These are phyloP conservation scores for Thereva unica DNA, from an alignment of 2,888 invertebrate species.

Conservation along the genomic window DNA sequence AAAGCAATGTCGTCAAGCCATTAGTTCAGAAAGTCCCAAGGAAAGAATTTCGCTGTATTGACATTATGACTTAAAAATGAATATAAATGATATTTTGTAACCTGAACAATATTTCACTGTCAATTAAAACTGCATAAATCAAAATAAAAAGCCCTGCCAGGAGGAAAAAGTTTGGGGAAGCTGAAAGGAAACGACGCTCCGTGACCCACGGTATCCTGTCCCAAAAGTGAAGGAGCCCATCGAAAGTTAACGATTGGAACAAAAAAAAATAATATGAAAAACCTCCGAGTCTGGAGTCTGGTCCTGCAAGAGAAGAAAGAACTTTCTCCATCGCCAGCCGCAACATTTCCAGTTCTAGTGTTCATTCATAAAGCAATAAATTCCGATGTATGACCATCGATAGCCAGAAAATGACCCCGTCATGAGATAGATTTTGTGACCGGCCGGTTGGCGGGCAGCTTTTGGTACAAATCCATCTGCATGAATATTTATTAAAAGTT, in stretches of 20 bases:
- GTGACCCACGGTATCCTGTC: background rate
- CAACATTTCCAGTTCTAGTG: too few relatives aligned
- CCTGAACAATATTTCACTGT: slow-evolving; percentile 43
- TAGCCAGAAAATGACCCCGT: slow-evolving; percentile 26
- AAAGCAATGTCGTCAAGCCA: slow-evolving; percentile 3
- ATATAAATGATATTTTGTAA: slow-evolving; percentile 42
- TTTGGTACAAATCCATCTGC: background rate
- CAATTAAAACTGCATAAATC: slow-evolving; percentile 43
- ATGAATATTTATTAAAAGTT: slow-evolving; percentile 32
- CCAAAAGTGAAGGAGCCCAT: too few relatives aligned
- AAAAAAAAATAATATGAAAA: too few relatives aligned
- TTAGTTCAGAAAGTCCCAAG: slow-evolving; percentile 14
- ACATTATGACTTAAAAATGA: slow-evolving; percentile 42
- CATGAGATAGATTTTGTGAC: background rate
- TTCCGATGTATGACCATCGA: slow-evolving; percentile 18
- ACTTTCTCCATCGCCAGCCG: too few relatives aligned
- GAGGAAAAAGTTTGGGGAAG: slow-evolving; percentile 12
- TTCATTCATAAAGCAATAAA: slow-evolving; percentile 28
- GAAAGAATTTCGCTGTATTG: slow-evolving; percentile 19
- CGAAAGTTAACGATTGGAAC: too few relatives aligned
- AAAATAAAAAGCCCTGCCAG: slow-evolving; percentile 33
- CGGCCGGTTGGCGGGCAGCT: background rate
- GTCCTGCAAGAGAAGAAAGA: too few relatives aligned
- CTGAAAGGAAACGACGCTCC: slow-evolving; percentile 7
- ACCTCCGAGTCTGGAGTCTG: too few relatives aligned